A percentile compares a stretch with the other conserved stretches of the same genome.
Evolutionary conservation across 2,113 vertebrate genomes (phyloP).

Genomic region (Parotia lawesii): DNA sequence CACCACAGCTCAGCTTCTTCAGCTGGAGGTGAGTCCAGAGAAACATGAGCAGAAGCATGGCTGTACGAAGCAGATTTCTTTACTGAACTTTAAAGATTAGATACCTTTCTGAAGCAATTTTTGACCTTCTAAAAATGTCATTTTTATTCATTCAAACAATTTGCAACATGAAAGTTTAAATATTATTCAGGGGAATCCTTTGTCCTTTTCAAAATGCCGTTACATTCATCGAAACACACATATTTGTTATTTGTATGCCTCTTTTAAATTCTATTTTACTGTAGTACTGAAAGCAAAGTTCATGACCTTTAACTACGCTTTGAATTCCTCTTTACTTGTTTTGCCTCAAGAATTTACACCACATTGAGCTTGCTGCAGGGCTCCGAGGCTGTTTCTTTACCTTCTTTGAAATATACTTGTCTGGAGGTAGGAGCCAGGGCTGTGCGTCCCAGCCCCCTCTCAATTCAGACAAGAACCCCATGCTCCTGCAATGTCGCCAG

Average conservation of each 20-base stretch:
- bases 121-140: conserved; percentile 37
- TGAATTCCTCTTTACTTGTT: neutral
- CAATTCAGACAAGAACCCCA: neutral
- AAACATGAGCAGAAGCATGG: neutral
- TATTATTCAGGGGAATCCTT: conserved; percentile 20
- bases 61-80: neutral
- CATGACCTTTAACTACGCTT: neutral
- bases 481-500: accelerated
- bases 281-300: neutral
- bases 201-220: neutral
- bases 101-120: neutral
- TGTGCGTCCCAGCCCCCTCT: neutral
- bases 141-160: conserved; percentile 23
- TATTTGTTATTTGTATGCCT: neutral
- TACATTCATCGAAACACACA: neutral
- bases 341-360: neutral
- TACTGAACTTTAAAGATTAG: neutral
- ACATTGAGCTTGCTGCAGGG: neutral
- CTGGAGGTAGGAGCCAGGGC: neutral
- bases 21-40: neutral
- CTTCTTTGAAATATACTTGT: neutral
- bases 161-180: conserved; percentile 25
- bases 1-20: neutral
- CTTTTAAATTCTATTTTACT: neutral
- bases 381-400: neutral